Percentiles rank a stretch among this genome's conserved stretches.
Evolutionary conservation across 2,797 vertebrate genomes (phyloP).

Genomic region (Anomalospiza imberbis): DNA sequence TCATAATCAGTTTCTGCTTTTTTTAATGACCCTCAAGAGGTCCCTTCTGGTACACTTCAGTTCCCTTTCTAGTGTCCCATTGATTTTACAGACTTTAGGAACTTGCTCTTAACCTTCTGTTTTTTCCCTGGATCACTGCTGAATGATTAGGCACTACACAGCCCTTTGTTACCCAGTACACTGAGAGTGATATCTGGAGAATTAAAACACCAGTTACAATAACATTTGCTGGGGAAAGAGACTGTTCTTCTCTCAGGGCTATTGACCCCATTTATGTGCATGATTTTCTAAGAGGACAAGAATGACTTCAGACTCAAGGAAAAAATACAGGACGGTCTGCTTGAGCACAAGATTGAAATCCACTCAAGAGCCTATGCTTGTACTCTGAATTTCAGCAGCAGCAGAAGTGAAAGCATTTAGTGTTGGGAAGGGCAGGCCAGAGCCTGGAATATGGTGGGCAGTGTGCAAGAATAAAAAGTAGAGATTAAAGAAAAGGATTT

Average conservation of each 20-base stretch:
- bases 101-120: constrained; percentile 62
- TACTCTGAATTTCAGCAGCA: background rate
- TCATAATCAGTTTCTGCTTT: constrained; percentile 72
- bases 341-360: constrained; percentile 11
- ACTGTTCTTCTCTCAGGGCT: constrained; percentile 35
- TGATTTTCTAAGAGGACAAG: constrained; percentile 58
- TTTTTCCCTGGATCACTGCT: constrained; percentile 55
- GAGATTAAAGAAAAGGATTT: background rate
- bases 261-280: constrained; percentile 56
- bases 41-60: constrained; percentile 73
- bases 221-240: constrained; percentile 60
- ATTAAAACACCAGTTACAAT: constrained; percentile 71
- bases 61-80: constrained; percentile 70
- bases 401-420: background rate
- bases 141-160: constrained; percentile 62
- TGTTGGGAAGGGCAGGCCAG: background rate
- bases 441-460: background rate
- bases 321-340: background rate
- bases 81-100: constrained; percentile 75
- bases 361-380: background rate
- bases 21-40: constrained; percentile 71
- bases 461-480: background rate
- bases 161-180: constrained; percentile 60
- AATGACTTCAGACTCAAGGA: constrained; percentile 46
- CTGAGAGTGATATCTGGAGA: constrained; percentile 57